Base-by-base conservation (phyloP, 2,888 invertebrate species). In the Ptychoptera albimana region DNA sequence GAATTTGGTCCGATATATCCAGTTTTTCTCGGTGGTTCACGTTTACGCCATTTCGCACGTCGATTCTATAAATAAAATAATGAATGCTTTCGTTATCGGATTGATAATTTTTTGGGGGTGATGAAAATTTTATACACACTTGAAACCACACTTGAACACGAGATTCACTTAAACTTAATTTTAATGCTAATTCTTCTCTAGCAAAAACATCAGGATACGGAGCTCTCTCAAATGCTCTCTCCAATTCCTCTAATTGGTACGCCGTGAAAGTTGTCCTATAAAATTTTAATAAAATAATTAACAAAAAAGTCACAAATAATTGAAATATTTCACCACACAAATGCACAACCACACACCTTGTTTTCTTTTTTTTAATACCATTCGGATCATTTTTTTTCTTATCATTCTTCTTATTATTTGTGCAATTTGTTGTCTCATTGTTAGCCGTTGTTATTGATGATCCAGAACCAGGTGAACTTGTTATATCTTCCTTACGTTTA, bases 191-290 rank as follows among this genome's bases (percentile, higher is more conserved):
- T 60, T 93, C 93, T 62, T 94, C 93, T 46, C 94, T 71, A 2
- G 93, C 93, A 58, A 93, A 93, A 1, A 94, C 92, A 62, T 94
- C 94, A 0, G 94, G 94, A 59, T 94, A 94, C 0, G 94, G 94
- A 0, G 93, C 94, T 32, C 92, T 73, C 60, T 94, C 91, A 59
- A 94, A 94, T 0, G 93, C 93, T 39, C 89, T 71, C 60, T 94
- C 94, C 56, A 94, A 64, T 57, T 93, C 91, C 60, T 93, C 92
- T 49, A 94, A 68, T 61, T 94, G 94, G 59, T 87, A 92, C 0
- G 92, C 89, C 6, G 93, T 93, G 59, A 94, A 94, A 7, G 94
- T 94, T 2, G 94, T 94, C 65, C 94, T 93, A 71, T 4, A 64
- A 67, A 41, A 14, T 29, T 29, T 29, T 39, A n/a, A 11, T n/a